phyloP scores from a whole-genome alignment of 2,888 invertebrate species.

The Epistrophella euchroma region DNA sequence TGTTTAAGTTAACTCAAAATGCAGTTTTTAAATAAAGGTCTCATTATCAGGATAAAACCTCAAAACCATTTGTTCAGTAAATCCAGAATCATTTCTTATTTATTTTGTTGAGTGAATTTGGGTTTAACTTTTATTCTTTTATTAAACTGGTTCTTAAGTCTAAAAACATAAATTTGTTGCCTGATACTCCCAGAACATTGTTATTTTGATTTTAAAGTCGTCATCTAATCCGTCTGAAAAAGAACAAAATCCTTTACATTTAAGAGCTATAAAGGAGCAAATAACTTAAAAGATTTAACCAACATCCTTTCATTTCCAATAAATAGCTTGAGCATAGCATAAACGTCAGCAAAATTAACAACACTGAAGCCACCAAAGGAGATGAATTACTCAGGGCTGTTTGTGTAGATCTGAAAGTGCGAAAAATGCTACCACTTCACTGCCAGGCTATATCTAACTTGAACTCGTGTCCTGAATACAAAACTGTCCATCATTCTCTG shows the following conservation, averaged over 20 bases:
- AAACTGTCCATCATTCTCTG: slow-evolving; percentile 17
- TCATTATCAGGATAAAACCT: too few species aligned
- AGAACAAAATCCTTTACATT: neutral
- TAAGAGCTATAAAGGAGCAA: neutral
- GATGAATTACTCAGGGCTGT: neutral
- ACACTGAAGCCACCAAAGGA: neutral
- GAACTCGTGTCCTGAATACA: slow-evolving; percentile 44
- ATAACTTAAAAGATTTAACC: neutral
- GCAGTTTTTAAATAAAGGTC: too few species aligned
- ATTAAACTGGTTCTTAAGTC: too few species aligned
- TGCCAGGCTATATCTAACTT: neutral
- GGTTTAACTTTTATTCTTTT: too few species aligned
- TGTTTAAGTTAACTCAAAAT: too few species aligned
- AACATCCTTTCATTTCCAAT: neutral
- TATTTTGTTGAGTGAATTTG: too few species aligned
- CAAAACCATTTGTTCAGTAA: too few species aligned
- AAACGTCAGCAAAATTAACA: neutral
- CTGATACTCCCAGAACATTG: too few species aligned
- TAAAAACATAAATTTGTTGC: too few species aligned
- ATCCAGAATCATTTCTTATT: too few species aligned
- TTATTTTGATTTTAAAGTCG: too few species aligned
- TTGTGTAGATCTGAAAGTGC: neutral
- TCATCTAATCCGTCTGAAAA: neutral
- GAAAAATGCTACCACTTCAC: neutral
- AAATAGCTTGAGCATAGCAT: neutral